These are phyloP conservation scores for Barnardius zonarius DNA, from an alignment of 2,113 vertebrate genomes.

Conservation along the genomic window DNA sequence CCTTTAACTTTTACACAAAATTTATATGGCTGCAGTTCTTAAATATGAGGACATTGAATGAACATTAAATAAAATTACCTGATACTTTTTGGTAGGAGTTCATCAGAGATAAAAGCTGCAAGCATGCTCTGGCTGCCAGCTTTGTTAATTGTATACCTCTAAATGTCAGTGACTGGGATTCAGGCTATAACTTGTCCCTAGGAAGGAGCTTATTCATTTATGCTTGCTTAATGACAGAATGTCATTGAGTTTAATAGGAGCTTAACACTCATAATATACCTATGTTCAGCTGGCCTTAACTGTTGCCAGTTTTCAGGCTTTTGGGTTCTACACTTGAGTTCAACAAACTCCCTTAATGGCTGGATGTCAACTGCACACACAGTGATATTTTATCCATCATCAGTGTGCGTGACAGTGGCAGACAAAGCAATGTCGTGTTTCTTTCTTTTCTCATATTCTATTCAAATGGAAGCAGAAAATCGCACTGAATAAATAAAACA, in stretches of 20 bases:
- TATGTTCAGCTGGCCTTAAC: not conserved
- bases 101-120: not conserved
- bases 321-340: not conserved
- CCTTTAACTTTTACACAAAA: not conserved
- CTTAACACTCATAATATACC: not conserved
- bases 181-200: not conserved
- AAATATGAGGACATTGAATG: not conserved
- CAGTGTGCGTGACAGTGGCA: not conserved
- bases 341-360: not conserved
- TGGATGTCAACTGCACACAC: not conserved
- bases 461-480: not conserved
- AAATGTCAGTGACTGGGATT: not conserved
- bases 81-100: not conserved
- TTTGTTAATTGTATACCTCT: not conserved
- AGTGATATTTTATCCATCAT: not conserved
- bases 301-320: not conserved
- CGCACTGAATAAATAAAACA: not conserved
- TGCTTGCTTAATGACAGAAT: not conserved
- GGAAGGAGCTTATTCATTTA: not conserved
- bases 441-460: not conserved
- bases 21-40: not conserved
- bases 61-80: not conserved
- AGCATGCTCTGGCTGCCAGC: not conserved
- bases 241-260: not conserved
- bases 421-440: not conserved